phyloP scores from a whole-genome alignment of 2,113 vertebrate genomes.

The Cacatua alba region DNA sequence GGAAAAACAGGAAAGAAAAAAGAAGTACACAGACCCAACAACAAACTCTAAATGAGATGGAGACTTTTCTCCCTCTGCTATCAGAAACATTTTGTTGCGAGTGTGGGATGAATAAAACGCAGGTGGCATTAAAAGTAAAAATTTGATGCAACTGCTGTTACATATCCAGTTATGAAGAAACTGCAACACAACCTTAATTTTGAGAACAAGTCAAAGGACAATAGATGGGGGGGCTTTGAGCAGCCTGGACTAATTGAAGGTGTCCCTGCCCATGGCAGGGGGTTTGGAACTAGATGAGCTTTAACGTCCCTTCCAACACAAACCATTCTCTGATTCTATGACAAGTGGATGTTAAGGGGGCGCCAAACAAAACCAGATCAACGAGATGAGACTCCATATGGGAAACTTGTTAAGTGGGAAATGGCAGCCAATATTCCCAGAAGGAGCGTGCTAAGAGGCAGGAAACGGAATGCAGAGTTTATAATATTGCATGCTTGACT shows the following conservation, averaged over 20 bases:
- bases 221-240: background rate
- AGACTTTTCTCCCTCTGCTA: background rate
- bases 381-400: background rate
- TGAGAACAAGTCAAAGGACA: background rate
- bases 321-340: background rate
- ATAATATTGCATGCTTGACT: background rate
- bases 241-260: background rate
- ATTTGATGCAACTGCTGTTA: background rate
- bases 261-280: background rate
- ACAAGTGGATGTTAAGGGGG: background rate
- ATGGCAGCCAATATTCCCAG: background rate
- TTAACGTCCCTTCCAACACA: background rate
- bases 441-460: background rate
- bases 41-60: background rate
- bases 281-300: background rate
- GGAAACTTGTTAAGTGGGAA: background rate
- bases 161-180: background rate
- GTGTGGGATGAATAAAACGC: background rate
- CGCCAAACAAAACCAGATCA: background rate
- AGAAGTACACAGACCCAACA: background rate
- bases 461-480: background rate
- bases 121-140: background rate
- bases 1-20: background rate
- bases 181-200: background rate
- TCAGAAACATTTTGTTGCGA: background rate